A percentile compares a stretch with the other conserved stretches of the same genome.
Conservation (phyloP, 2,113 vertebrate genomes). For the Pangasianodon hypophthalmus region DNA sequence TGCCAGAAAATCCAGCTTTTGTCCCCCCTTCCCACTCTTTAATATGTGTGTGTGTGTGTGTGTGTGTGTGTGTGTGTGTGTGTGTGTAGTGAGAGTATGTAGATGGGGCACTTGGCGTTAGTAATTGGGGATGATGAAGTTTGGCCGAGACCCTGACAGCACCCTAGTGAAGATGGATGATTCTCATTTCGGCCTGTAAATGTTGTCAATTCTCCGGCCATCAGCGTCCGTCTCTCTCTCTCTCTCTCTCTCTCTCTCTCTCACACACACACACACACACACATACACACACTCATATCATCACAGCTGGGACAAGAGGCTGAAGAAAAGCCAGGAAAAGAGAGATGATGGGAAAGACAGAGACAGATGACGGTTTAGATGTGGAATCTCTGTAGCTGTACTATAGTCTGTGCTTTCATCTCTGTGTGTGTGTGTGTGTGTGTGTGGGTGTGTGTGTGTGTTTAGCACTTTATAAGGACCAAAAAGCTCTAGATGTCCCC, state of each 20-base stretch:
- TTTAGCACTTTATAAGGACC: background rate
- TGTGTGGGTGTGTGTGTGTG: background rate
- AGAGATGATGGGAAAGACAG: constrained; percentile 56
- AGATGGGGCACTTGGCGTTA: constrained; percentile 82
- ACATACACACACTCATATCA: constrained; percentile 72
- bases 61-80: constrained; percentile 62
- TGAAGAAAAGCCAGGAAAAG: constrained; percentile 52
- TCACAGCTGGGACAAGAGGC: constrained; percentile 84
- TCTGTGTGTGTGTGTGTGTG: background rate
- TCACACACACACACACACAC: constrained; percentile 33
- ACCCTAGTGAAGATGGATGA: constrained; percentile 99
- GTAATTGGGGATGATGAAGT: constrained; percentile 99
- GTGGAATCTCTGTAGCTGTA: background rate
- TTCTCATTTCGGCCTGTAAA: constrained; percentile 99
- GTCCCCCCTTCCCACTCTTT: background rate
- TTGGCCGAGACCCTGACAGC: constrained; percentile 98
- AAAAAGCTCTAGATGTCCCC: too few species aligned
- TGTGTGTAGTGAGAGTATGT: constrained; percentile 59
- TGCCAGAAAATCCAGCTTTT: constrained; percentile 12
- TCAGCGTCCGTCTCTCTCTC: constrained; percentile 87
- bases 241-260: constrained; percentile 65
- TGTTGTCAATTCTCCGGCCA: constrained; percentile 99
- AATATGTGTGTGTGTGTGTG: constrained; percentile 61
- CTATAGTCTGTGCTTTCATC: background rate
- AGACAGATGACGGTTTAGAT: constrained; percentile 17